Evolutionary conservation across 2,113 vertebrate species (phyloP).

Genomic region (Macaca fascicularis): T2T-MFA8v1.1 NC_088391.1:99792001-99792500

Average conservation of each 20-base stretch:
- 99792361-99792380: background rate
- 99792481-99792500: background rate
- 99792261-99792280: background rate
- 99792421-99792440: fast-evolving
- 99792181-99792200: fast-evolving
- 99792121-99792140: background rate
- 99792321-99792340: background rate
- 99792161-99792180: background rate
- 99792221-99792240: fast-evolving
- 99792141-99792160: background rate
- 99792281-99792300: background rate
- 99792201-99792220: background rate
- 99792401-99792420: background rate
- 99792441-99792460: background rate
- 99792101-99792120: background rate
- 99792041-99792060: background rate
- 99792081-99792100: background rate
- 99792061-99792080: background rate
- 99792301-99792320: background rate
- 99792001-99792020: constrained; percentile 19
- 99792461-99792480: fast-evolving
- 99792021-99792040: background rate
- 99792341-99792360: background rate
- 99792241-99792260: background rate
- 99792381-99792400: background rate